Conservation (phyloP, 2,888 invertebrate species). For the Ichneumon xanthorius region DNA sequence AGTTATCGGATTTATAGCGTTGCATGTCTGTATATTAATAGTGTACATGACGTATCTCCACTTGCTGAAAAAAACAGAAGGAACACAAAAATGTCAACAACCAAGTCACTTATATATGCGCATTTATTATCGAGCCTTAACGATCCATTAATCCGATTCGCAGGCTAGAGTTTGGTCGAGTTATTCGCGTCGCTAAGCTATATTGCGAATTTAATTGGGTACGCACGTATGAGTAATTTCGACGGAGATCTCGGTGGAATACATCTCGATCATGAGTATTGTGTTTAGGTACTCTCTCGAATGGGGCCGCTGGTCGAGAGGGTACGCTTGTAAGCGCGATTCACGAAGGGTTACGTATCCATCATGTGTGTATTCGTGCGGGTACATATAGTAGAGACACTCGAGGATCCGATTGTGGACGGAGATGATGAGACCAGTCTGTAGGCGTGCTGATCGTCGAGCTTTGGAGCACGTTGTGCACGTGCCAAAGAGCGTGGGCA, state of each 20-base stretch:
- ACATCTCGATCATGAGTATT: not conserved
- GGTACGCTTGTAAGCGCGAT: not conserved
- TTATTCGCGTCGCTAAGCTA: not conserved
- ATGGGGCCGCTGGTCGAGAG: not conserved
- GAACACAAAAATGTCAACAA: no score
- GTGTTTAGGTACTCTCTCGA: not conserved
- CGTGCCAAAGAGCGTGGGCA: slow-evolving; percentile 19
- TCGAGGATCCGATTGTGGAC: slow-evolving; percentile 53
- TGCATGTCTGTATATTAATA: no score
- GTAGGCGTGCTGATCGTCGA: not conserved
- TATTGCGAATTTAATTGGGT: slow-evolving; percentile 7
- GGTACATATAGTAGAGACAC: slow-evolving; percentile 10
- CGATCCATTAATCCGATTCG: not conserved
- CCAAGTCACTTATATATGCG: no score
- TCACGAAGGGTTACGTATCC: slow-evolving; percentile 2
- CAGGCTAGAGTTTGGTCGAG: not conserved
- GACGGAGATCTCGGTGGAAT: slow-evolving; percentile 4
- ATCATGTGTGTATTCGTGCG: slow-evolving; percentile 14
- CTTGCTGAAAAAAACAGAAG: no score
- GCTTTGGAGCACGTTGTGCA: slow-evolving; percentile 1
- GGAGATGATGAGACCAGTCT: slow-evolving; percentile 30
- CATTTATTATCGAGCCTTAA: not conserved
- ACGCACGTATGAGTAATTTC: not conserved
- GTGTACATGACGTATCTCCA: no score
- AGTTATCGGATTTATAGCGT: no score